Base-by-base conservation (phyloP, 2,797 vertebrate species). In the Ceryle rudis region DNA sequence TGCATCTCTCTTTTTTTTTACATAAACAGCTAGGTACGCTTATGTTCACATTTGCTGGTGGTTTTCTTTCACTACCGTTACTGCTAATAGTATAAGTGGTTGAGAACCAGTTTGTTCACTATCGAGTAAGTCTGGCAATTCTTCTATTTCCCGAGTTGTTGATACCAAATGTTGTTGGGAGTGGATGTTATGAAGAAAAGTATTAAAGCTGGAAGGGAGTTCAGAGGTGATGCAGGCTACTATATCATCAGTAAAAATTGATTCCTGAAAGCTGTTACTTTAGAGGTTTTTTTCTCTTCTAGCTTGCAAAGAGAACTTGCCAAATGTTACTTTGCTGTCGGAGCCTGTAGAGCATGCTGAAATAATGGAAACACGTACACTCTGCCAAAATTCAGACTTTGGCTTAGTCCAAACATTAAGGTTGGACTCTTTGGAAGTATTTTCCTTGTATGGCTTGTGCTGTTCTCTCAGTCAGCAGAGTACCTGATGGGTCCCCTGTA, bases 371-470 rank as follows among this genome's bases (percentile, higher is more conserved):
- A 85, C 3, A 0, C 12, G 23, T 17, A 10, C 0, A 0, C 37
- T 52, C 29, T 95, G 81, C 95, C 89, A 93, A 46, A 80, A 72
- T 61, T 33, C 74, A 22, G 66, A 37, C 52, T 57, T 41, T 81
- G 69, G 15, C 25, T 12, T 74, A 62, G 33, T 41, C 19, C 29
- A 17, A 15, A 11, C 18, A 0, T 35, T 41, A 51, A 73, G 58
- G 22, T 55, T 60, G 57, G 16, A 41, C 23, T 64, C 44, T 37
- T 72, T 21, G 26, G 29, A 77, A 47, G 14, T 69, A 6, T 83
- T 91, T 71, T 66, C 65, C 41, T 26, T 28, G 13, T 79, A 6
- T 29, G 25, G 66, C 18, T 83, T 3, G 0, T 70, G 46, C 54
- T 52, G 23, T 39, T 75, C 51, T 54, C 41, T 1, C 1, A 31